These are phyloP conservation scores for Sylvia borin DNA, from an alignment of 2,797 vertebrate species.

Conservation along the genomic window DNA sequence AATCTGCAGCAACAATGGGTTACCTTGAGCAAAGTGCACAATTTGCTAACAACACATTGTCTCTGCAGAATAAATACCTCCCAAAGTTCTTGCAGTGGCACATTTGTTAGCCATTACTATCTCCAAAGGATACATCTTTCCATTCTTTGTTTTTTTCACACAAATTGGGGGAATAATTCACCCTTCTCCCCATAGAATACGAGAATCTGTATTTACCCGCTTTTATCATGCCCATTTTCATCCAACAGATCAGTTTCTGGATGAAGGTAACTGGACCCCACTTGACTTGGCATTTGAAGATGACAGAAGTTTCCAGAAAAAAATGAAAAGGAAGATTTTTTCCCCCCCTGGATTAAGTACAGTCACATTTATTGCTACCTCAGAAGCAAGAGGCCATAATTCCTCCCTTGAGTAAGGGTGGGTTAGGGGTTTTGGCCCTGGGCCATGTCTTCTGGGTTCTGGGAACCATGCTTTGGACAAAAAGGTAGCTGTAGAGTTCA, in stretches of 20 bases:
- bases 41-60: background rate
- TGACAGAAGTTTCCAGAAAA: background rate
- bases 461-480: background rate
- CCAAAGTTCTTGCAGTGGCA: background rate
- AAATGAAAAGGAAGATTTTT: background rate
- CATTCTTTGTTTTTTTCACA: background rate
- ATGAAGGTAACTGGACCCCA: background rate
- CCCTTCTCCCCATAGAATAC: background rate
- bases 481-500: background rate
- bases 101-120: background rate
- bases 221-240: background rate
- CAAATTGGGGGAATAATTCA: background rate
- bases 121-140: background rate
- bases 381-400: constrained; percentile 5
- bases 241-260: background rate
- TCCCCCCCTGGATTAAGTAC: background rate
- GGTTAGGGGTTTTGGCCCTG: background rate
- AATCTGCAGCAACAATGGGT: background rate
- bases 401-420: background rate
- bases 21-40: background rate
- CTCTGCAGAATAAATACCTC: background rate
- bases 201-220: background rate
- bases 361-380: background rate
- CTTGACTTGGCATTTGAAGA: background rate
- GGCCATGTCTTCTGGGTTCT: constrained; percentile 9